phyloP scores from a whole-genome alignment of 1,140 invertebrate genomes.

The Drosophila rhopaloa region DNA sequence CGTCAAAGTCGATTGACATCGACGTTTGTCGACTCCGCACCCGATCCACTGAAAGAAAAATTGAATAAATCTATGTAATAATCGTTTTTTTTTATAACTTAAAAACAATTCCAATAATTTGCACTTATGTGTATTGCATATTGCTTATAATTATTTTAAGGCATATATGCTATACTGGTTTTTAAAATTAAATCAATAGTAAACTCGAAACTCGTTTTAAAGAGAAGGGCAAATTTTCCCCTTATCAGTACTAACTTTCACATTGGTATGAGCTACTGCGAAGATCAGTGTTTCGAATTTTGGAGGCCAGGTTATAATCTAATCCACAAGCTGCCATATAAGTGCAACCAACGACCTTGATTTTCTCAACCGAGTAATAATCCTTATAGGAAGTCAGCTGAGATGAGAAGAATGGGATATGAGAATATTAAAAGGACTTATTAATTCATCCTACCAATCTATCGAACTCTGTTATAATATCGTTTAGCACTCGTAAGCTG shows the following conservation, averaged over 20 bases:
- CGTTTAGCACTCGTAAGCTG: slow-evolving; percentile 89
- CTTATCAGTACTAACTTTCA: neutral
- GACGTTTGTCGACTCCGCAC: neutral
- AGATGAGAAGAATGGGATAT: neutral
- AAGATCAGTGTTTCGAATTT: slow-evolving; percentile 1
- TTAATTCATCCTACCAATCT: slow-evolving; percentile 73
- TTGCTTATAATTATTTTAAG: too few relatives aligned
- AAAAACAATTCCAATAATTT: too few relatives aligned
- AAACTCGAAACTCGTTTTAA: too few relatives aligned
- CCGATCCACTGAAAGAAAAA: slow-evolving; percentile 12
- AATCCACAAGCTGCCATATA: slow-evolving; percentile 98
- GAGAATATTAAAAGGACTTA: neutral
- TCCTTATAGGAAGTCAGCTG: slow-evolving; percentile 42
- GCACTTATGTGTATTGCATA: too few relatives aligned
- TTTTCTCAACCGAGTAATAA: slow-evolving; percentile 88
- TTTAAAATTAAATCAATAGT: too few relatives aligned
- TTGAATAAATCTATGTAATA: too few relatives aligned
- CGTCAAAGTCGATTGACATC: too few relatives aligned
- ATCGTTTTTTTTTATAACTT: too few relatives aligned
- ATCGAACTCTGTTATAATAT: slow-evolving; percentile 96
- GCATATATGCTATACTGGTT: too few relatives aligned
- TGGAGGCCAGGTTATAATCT: slow-evolving; percentile 81
- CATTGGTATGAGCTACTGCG: neutral
- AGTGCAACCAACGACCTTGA: slow-evolving; percentile 96
- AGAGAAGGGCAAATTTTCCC: too few relatives aligned